A percentile compares a stretch with the other conserved stretches of the same genome.
These are phyloP conservation scores for Charina bottae DNA, from an alignment of 2,113 vertebrate species.

Conservation along the genomic window DNA sequence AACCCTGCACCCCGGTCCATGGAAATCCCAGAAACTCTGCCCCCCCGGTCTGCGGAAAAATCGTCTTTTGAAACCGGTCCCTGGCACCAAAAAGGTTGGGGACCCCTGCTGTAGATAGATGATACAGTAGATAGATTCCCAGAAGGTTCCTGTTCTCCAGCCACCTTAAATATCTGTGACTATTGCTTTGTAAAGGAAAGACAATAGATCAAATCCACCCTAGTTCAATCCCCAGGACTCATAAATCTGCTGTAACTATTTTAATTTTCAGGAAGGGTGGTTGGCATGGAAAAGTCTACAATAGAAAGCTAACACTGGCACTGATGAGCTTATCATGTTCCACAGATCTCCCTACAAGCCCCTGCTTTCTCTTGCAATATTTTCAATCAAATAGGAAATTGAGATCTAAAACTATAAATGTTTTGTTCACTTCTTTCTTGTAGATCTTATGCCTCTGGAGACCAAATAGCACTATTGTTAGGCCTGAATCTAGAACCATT, in stretches of 20 bases:
- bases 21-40: no score
- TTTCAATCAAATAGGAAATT: slow-evolving; percentile 47
- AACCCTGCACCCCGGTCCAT: no score
- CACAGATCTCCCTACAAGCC: background rate
- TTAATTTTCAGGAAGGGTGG: slow-evolving; percentile 15
- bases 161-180: slow-evolving; percentile 21
- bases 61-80: no score
- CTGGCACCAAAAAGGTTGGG: no score
- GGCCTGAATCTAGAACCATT: background rate
- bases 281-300: background rate
- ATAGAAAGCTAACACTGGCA: background rate
- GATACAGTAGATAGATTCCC: background rate
- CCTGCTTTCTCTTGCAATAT: background rate
- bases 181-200: slow-evolving; percentile 14
- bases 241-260: slow-evolving; percentile 21
- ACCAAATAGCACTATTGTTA: background rate
- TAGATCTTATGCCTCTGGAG: background rate
- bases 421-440: background rate
- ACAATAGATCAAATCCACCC: slow-evolving; percentile 38
- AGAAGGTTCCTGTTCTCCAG: slow-evolving; percentile 32
- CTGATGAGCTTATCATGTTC: background rate
- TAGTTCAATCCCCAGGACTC: slow-evolving; percentile 33
- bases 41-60: no score
- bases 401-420: background rate
- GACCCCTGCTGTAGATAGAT: no score